These are phyloP conservation scores for Trachymyrmex cornetzi DNA, from an alignment of 1,140 invertebrate species.

Conservation along the genomic window DNA sequence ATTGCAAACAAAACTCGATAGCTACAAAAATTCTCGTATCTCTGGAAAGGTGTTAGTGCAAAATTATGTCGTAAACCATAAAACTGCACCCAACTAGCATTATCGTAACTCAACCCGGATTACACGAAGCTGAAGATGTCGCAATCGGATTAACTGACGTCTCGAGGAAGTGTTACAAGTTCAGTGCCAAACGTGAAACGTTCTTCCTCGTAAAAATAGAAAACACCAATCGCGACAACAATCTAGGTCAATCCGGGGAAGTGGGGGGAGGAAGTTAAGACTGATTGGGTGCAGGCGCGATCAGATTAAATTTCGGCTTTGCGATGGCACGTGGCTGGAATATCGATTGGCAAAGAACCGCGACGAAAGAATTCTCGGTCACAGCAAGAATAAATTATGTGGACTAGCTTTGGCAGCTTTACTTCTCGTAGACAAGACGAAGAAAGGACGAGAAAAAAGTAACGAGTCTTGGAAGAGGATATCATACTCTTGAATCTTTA, in stretches of 20 bases:
- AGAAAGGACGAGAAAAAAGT: neutral
- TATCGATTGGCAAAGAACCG: slow-evolving; percentile 50
- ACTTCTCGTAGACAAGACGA: neutral
- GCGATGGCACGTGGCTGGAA: slow-evolving; percentile 60
- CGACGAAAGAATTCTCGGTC: slow-evolving; percentile 6
- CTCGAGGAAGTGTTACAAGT: slow-evolving; percentile 62
- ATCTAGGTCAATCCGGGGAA: slow-evolving; percentile 56
- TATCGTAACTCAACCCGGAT: slow-evolving; percentile 17
- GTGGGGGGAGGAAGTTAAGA: neutral
- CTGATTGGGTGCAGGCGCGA: slow-evolving; percentile 59
- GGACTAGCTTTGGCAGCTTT: neutral
- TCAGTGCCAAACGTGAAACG: slow-evolving; percentile 62
- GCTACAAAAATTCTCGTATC: slow-evolving; percentile 14
- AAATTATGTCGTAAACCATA: neutral
- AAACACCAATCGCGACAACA: slow-evolving; percentile 44
- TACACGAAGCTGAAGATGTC: neutral
- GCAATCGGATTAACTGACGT: slow-evolving; percentile 13
- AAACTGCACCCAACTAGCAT: slow-evolving; percentile 14
- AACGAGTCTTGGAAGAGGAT: neutral
- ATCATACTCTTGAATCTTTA: slow-evolving; percentile 9
- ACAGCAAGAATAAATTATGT: neutral
- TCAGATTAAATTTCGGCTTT: slow-evolving; percentile 68
- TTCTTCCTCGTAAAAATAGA: slow-evolving; percentile 62
- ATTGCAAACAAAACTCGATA: neutral
- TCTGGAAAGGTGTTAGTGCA: neutral